These are phyloP conservation scores for Acanthurus lineatus DNA, from an alignment of 2,797 vertebrate species.

Conservation along the genomic window DNA sequence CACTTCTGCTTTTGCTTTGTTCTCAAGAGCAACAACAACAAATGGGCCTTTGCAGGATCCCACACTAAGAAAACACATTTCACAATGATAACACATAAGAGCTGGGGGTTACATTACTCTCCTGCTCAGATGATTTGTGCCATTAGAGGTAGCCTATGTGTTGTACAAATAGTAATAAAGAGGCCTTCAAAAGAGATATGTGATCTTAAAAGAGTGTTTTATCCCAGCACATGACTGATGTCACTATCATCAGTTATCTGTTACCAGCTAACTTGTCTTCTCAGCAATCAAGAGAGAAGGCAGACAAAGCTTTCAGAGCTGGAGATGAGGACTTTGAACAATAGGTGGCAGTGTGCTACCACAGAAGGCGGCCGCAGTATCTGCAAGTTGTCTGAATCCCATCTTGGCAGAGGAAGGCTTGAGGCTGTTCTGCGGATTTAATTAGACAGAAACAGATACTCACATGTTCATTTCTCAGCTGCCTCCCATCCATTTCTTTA, in stretches of 20 bases:
- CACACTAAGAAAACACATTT: slow-evolving; percentile 85
- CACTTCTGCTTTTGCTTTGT: slow-evolving; percentile 86
- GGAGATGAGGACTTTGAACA: slow-evolving; percentile 62
- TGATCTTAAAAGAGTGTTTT: slow-evolving; percentile 85
- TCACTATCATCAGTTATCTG: slow-evolving; percentile 81
- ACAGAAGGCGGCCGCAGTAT: slow-evolving; percentile 66
- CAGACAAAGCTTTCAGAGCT: slow-evolving; percentile 68
- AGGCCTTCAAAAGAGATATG: slow-evolving; percentile 85
- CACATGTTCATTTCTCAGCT: slow-evolving; percentile 89
- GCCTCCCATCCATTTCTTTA: slow-evolving; percentile 86
- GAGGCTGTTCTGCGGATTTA: slow-evolving; percentile 88
- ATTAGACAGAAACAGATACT: slow-evolving; percentile 91
- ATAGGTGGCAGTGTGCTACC: slow-evolving; percentile 90
- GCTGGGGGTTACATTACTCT: slow-evolving; percentile 80
- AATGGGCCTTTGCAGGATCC: slow-evolving; percentile 80
- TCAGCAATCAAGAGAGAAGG: slow-evolving; percentile 72
- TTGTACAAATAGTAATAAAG: slow-evolving; percentile 85
- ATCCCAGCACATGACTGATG: slow-evolving; percentile 81
- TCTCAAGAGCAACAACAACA: slow-evolving; percentile 85
- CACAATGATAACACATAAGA: slow-evolving; percentile 85
- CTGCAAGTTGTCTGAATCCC: slow-evolving; percentile 68
- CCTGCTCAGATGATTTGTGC: slow-evolving; percentile 83
- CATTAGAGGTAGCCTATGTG: slow-evolving; percentile 82
- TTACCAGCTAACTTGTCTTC: slow-evolving; percentile 82
- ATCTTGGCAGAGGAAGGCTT: slow-evolving; percentile 82